Evolutionary conservation across 2,797 vertebrate species (phyloP).

Genomic region (Rachycentron canadum): DNA sequence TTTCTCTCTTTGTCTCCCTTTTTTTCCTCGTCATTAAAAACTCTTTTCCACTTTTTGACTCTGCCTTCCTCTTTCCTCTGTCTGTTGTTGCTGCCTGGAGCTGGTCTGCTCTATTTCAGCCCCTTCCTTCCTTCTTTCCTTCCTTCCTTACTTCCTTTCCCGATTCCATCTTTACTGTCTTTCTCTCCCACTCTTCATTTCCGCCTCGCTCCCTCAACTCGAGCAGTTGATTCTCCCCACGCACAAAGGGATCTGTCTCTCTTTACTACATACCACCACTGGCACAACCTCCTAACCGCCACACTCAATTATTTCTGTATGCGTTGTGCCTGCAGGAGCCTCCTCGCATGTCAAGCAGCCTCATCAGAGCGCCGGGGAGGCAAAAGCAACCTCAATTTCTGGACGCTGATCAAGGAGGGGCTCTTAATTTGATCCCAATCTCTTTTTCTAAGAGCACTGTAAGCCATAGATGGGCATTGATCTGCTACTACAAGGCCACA

Average conservation of each 20-base stretch:
- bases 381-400: slow-evolving; percentile 56
- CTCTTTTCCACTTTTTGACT: slow-evolving; percentile 56
- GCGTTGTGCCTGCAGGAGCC: slow-evolving; percentile 66
- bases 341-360: slow-evolving; percentile 71
- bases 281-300: slow-evolving; percentile 69
- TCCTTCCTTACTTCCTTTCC: slow-evolving; percentile 41
- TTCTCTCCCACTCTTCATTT: slow-evolving; percentile 63
- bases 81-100: slow-evolving; percentile 56
- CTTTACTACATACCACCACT: slow-evolving; percentile 69
- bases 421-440: slow-evolving; percentile 62
- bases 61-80: slow-evolving; percentile 46
- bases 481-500: slow-evolving; percentile 38
- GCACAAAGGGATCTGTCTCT: slow-evolving; percentile 70
- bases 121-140: slow-evolving; percentile 15
- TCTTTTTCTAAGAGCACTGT: slow-evolving; percentile 50
- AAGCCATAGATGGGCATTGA: slow-evolving; percentile 49
- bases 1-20: slow-evolving; percentile 37
- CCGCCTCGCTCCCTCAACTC: slow-evolving; percentile 52
- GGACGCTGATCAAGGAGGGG: slow-evolving; percentile 67
- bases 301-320: slow-evolving; percentile 75
- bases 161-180: slow-evolving; percentile 44
- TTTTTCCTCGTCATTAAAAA: slow-evolving; percentile 64
- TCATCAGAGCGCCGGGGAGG: slow-evolving; percentile 50
- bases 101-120: slow-evolving; percentile 55
- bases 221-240: slow-evolving; percentile 56